Evolutionary conservation across 2,113 vertebrate genomes (phyloP), one percentile per base, ranked within the genome.

Genomic region (Donacobius atricapilla): DNA sequence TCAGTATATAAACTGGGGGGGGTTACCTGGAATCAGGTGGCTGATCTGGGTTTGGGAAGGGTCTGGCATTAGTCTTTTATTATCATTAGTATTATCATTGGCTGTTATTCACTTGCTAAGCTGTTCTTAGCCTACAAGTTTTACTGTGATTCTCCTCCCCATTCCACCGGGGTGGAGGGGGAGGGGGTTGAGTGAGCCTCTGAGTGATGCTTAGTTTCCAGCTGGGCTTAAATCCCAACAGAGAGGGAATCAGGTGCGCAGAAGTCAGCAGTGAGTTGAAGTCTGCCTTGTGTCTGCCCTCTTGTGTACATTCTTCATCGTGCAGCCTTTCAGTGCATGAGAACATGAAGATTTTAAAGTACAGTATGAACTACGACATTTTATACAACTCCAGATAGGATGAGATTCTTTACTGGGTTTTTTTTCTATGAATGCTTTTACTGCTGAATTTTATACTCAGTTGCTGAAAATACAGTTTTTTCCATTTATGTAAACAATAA

Each of bases 231-330:
- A 60, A 37, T 33, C 15, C 33, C 14, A 4, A 0, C 13, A 13
- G 14, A 33, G 31, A 10, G 10, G 6, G 31, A 53, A 76, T 83
- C 63, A 82, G 4, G 4, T 33, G 11, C 27, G 19, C n/a, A 4
- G 2, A n/a, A 51, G 33, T 51, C 17, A 76, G 33, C 85, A 37
- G 44, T 17, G 50, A 50, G 11, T 76, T 54, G 37, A 51, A 78
- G 15, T 50, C 53, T 86, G 42, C 45, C 30, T 58, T 79, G 33
- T 11, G 48, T 88, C 66, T 96, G 94, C 94, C 93, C 92, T 95
- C 94, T 90, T 8, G 51, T 88, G 90, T 70, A 8, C 42, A 4
- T 70, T 47, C 37, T 39, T 66, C 24, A 39, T 54, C 79, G 19
- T 58, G 16, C 89, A 93, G 5, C 11, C 44, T 86, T 66, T 63